These are phyloP conservation scores for Cromileptes altivelis DNA, from an alignment of 2,113 vertebrate genomes.

Conservation along the genomic window DNA sequence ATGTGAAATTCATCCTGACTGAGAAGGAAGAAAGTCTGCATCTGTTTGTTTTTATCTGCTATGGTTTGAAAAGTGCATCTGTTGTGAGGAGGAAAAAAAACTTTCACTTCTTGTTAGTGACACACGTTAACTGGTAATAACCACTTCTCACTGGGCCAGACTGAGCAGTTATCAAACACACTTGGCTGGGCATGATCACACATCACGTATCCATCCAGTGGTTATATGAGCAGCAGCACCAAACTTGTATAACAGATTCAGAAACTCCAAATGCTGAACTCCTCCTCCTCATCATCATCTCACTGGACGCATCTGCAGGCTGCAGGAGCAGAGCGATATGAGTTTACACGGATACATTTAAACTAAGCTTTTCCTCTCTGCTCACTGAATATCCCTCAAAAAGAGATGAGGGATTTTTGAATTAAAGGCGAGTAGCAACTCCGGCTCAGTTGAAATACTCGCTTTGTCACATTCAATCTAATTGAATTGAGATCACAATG, in stretches of 20 bases:
- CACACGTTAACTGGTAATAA: too few species aligned
- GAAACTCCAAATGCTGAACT: conserved; percentile 73
- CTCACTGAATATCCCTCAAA: conserved; percentile 38
- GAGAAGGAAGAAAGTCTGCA: not conserved
- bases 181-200: conserved; percentile 24
- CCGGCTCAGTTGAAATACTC: not conserved
- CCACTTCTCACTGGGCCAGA: not conserved
- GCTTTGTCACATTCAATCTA: conserved; percentile 10
- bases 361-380: conserved; percentile 56
- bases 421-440: conserved; percentile 20
- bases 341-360: conserved; percentile 59
- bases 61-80: not conserved
- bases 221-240: conserved; percentile 71
- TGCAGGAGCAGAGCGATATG: conserved; percentile 69
- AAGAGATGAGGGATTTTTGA: conserved; percentile 60
- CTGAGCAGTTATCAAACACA: conserved; percentile 45
- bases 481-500: conserved; percentile 66
- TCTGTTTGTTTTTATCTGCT: not conserved
- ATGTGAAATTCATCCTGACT: not conserved
- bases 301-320: conserved; percentile 72
- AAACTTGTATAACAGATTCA: conserved; percentile 74
- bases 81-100: conserved; percentile 3
- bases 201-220: conserved; percentile 45
- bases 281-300: conserved; percentile 78
- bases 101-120: not conserved